phyloP scores from a whole-genome alignment of 1,140 invertebrate species.

The Alviniconcha marisindica region DNA sequence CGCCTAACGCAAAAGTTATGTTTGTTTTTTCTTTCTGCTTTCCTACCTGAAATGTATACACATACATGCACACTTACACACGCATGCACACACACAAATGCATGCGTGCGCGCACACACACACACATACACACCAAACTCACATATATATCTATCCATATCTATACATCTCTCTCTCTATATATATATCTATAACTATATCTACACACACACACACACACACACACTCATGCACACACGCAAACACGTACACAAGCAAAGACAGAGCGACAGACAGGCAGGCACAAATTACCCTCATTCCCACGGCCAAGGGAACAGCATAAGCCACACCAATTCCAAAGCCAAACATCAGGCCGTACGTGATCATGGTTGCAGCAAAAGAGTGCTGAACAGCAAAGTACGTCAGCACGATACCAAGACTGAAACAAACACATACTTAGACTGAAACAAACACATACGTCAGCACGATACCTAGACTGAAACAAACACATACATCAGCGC shows the following conservation, averaged over 20 bases:
- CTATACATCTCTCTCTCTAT: too few relatives aligned
- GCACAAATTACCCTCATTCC: constrained; percentile 73
- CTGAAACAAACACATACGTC: neutral
- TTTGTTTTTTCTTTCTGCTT: too few relatives aligned
- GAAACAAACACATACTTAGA: constrained; percentile 49
- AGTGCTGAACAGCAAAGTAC: constrained; percentile 71
- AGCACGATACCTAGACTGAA: neutral
- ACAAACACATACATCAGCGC: too few relatives aligned
- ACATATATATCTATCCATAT: neutral
- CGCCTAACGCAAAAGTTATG: too few relatives aligned
- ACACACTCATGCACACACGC: constrained; percentile 24
- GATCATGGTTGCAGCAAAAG: constrained; percentile 62
- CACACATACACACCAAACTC: constrained; percentile 11
- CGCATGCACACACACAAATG: neutral
- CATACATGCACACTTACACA: constrained; percentile 16
- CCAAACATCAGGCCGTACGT: constrained; percentile 76
- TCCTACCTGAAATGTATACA: constrained; percentile 4
- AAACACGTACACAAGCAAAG: constrained; percentile 28
- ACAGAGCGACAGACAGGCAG: neutral
- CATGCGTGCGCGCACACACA: neutral
- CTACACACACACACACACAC: constrained; percentile 24
- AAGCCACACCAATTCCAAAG: constrained; percentile 74
- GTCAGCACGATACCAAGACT: constrained; percentile 73
- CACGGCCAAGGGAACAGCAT: constrained; percentile 73
- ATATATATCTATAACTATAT: constrained; percentile 2